These are phyloP conservation scores for Ornithoptera priamus DNA, from an alignment of 2,888 invertebrate species.

Conservation along the genomic window DNA sequence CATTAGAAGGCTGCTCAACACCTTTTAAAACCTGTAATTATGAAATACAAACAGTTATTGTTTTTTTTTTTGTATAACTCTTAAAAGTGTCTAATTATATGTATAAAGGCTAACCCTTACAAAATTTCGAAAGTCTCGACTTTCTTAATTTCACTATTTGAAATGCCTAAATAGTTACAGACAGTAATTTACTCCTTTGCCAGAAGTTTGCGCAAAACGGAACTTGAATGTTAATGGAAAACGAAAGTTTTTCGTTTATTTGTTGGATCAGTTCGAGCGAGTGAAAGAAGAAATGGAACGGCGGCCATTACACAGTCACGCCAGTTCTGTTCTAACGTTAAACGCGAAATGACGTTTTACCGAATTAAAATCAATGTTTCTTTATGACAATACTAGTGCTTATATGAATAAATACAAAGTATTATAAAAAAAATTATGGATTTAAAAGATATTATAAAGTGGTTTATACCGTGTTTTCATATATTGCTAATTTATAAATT, in stretches of 20 bases:
- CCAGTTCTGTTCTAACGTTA: conserved; percentile 49
- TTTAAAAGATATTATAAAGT: conserved; percentile 73
- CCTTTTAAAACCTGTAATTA: too few species aligned
- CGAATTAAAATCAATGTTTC: conserved; percentile 30
- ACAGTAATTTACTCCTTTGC: conserved; percentile 26
- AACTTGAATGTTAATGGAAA: conserved; percentile 53
- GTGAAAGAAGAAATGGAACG: conserved; percentile 68
- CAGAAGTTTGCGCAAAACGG: conserved; percentile 36
- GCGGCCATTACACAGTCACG: conserved; percentile 37
- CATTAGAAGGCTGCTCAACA: too few species aligned
- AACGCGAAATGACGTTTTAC: conserved; percentile 52
- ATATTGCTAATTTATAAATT: conserved; percentile 49
- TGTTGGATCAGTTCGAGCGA: conserved; percentile 23
- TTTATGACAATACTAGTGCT: conserved; percentile 5
- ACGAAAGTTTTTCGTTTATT: conserved; percentile 36
- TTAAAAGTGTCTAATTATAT: background rate
- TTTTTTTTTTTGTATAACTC: background rate
- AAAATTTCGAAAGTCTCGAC: background rate
- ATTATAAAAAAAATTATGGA: conserved; percentile 56
- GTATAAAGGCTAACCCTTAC: background rate
- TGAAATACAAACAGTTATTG: too few species aligned
- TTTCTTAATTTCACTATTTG: conserved; percentile 23
- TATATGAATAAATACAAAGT: conserved; percentile 29
- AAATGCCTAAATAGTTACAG: conserved; percentile 15
- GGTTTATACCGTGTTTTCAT: conserved; percentile 74